Evolutionary conservation across 1,140 invertebrate species (phyloP), one percentile per base, ranked within the genome.

Genomic region (fruit fly (Drosophila melanogaster)): DNA sequence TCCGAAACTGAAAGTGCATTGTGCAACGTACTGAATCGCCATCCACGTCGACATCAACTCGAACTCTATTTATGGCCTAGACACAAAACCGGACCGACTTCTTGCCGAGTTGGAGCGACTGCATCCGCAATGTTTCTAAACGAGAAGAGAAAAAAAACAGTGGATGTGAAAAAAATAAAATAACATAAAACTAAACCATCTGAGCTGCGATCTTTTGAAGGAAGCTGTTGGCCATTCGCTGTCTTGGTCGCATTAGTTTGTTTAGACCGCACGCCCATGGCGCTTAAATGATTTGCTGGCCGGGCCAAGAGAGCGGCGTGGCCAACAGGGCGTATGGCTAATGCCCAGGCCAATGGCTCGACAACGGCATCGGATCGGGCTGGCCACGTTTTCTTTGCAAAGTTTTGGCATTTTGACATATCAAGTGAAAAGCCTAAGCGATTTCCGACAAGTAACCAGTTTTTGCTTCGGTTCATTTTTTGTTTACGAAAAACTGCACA

Each of bases 41-140:
- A 66, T 49, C 67, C 66, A 56, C 66, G 75, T 58, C 76, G 61
- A 55, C 79, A 65, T 75, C 70, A 73, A 85, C 56, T 53, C 65
- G 55, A 71, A 50, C 81, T 85, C 84, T 84, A 67, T 87, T 87
- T 89, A 87, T 89, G 84, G 84, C 65, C 72, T 70, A 89, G 50
- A 80, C 84, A 74, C 1, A 69, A 87, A 87, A 87, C 84, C 84
- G 84, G 83, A 81, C 76, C 84, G 77, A 89, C 83, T 87, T 87
- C 83, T 89, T 65, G 79, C 64, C 64, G 37, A 70, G 41, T 56
- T 70, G 67, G 67, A 67, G 55, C 40, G 64, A 78, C 81, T 83
- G 83, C 84, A 87, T 87, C 83, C 83, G 83, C 83, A 87, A 89
- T 83, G 76, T 86, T 86, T 86, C 83, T 86, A 83, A 83, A 71